Evolutionary conservation across 2,888 invertebrate species (phyloP).

Genomic region (Eurytoma californica): DNA sequence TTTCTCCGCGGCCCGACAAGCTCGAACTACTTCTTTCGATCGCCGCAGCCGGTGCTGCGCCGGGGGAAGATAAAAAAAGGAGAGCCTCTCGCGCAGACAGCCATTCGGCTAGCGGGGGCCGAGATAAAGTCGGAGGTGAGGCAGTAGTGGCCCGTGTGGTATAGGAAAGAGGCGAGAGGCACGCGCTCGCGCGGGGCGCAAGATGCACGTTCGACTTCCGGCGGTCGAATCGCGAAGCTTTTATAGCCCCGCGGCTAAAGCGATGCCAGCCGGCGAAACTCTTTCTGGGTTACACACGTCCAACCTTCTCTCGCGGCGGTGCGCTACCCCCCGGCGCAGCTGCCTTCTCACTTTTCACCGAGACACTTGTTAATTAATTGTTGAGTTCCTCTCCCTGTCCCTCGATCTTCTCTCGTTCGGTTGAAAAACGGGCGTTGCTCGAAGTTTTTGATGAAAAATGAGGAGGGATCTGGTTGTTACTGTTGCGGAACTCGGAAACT

Average conservation of each 20-base stretch:
- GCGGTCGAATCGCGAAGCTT: neutral
- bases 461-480: neutral
- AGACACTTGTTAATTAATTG: slow-evolving; percentile 34
- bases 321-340: neutral
- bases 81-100: too few relatives aligned
- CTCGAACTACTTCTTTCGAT: too few relatives aligned
- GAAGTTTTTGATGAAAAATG: neutral
- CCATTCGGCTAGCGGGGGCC: too few relatives aligned
- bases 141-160: too few relatives aligned
- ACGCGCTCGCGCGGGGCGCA: neutral
- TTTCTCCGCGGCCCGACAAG: too few relatives aligned
- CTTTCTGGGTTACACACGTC: slow-evolving; percentile 1
- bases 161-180: neutral
- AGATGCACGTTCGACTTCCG: neutral
- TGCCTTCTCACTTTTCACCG: neutral
- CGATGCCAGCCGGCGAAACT: neutral
- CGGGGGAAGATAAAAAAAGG: too few relatives aligned
- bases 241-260: slow-evolving; percentile 1
- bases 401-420: neutral
- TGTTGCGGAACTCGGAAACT: too few relatives aligned
- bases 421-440: neutral
- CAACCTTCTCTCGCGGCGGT: neutral
- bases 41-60: too few relatives aligned
- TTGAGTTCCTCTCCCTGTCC: neutral
- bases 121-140: too few relatives aligned